These are phyloP conservation scores for Hylomyscus alleni DNA, from an alignment of 2,797 vertebrate species.

Conservation along the genomic window DNA sequence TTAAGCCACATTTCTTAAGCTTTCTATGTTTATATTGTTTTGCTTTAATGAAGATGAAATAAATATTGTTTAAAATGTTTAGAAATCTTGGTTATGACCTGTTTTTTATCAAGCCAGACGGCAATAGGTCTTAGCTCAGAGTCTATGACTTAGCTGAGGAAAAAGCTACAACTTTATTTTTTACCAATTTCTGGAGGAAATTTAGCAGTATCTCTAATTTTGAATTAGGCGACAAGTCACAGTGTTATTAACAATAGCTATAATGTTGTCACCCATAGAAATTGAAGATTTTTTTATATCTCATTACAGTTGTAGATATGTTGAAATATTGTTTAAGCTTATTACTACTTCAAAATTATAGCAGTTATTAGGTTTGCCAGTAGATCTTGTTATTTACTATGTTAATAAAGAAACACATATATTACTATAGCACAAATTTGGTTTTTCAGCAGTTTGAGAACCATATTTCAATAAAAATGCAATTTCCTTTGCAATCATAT, in stretches of 20 bases:
- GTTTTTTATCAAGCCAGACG: constrained; percentile 15
- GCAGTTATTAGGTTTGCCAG: constrained; percentile 68
- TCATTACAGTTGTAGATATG: constrained; percentile 69
- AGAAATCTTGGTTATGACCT: background rate
- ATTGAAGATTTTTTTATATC: constrained; percentile 72
- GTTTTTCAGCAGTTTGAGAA: constrained; percentile 70
- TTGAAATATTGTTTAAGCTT: constrained; percentile 81
- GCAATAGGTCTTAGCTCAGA: background rate
- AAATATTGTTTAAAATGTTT: constrained; percentile 34
- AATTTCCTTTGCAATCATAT: constrained; percentile 9
- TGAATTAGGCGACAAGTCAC: constrained; percentile 50
- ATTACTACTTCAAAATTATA: constrained; percentile 73
- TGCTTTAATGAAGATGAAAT: constrained; percentile 26
- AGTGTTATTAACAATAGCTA: constrained; percentile 37
- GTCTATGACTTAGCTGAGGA: background rate
- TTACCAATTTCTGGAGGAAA: constrained; percentile 49
- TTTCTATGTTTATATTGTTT: constrained; percentile 33
- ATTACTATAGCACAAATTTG: constrained; percentile 66
- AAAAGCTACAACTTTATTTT: constrained; percentile 46
- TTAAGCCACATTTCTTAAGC: constrained; percentile 21
- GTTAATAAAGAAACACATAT: constrained; percentile 75
- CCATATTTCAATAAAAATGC: constrained; percentile 73
- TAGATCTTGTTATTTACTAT: constrained; percentile 77
- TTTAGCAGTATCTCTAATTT: constrained; percentile 58
- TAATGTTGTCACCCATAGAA: constrained; percentile 72